A percentile compares a stretch with the other conserved stretches of the same genome.
These are phyloP conservation scores for Caenorhabditis angaria DNA, from an alignment of 2,888 invertebrate species.

Conservation along the genomic window DNA sequence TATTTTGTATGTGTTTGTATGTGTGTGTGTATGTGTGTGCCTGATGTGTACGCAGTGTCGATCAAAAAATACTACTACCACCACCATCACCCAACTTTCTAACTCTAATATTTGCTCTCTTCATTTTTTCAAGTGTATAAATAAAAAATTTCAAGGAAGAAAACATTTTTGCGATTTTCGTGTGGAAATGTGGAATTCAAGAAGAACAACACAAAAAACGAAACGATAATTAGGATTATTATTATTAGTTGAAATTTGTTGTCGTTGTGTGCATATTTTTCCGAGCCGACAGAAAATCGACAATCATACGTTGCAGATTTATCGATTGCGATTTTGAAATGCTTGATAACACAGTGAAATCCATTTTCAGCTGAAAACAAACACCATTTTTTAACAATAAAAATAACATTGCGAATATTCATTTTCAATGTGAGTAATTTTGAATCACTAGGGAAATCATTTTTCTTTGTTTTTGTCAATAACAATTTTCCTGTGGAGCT, in stretches of 20 bases:
- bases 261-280: conserved; percentile 7
- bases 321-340: neutral
- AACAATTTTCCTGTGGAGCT: neutral
- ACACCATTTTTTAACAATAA: neutral
- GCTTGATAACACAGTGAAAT: neutral
- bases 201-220: no score
- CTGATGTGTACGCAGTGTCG: no score
- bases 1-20: no score
- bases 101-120: conserved; percentile 2
- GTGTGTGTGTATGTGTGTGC: no score
- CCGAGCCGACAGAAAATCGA: conserved; percentile 11
- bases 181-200: neutral
- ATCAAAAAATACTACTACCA: no score
- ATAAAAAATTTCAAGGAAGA: neutral
- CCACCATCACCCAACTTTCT: neutral
- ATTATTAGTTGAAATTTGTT: neutral
- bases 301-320: neutral
- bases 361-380: conserved; percentile 22
- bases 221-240: neutral
- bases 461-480: neutral
- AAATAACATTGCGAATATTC: conserved; percentile 1
- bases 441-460: neutral
- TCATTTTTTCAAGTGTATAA: conserved; percentile 2
- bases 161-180: neutral
- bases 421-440: neutral